These are phyloP conservation scores for Eospalax fontanierii DNA, from an alignment of 2,797 vertebrate genomes.

Conservation along the genomic window DNA sequence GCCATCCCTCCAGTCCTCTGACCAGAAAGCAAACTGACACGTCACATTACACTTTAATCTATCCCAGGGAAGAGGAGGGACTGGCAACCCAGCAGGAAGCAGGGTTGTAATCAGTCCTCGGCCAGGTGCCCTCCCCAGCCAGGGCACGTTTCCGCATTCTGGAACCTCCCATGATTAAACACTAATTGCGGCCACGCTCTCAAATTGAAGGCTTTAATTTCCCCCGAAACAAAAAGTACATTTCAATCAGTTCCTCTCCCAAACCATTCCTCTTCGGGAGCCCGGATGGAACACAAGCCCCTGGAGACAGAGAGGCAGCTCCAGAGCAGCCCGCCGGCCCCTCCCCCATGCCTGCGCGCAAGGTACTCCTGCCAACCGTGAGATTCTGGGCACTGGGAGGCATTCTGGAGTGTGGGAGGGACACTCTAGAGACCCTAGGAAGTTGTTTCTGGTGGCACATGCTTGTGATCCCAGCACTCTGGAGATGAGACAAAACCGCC, in stretches of 20 bases:
- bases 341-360: fast-evolving
- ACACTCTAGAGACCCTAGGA: background rate
- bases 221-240: constrained; percentile 76
- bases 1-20: constrained; percentile 69
- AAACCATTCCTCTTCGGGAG: constrained; percentile 44
- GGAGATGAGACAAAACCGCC: background rate
- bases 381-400: background rate
- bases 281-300: background rate
- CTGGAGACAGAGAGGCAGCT: background rate
- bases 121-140: constrained; percentile 84
- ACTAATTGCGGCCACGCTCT: constrained; percentile 87
- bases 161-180: constrained; percentile 87
- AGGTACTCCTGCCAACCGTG: background rate
- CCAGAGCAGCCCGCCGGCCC: background rate
- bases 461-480: background rate
- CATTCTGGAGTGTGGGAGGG: background rate
- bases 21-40: constrained; percentile 87
- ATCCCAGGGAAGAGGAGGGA: constrained; percentile 75
- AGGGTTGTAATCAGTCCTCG: constrained; percentile 51
- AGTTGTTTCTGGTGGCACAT: background rate
- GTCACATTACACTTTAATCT: constrained; percentile 87
- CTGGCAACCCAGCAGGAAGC: constrained; percentile 22
- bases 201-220: constrained; percentile 89
- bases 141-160: constrained; percentile 84
- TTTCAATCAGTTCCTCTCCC: constrained; percentile 85